Evolutionary conservation across 1,140 invertebrate genomes (phyloP).

Genomic region (Hydropsyche tenuis): DNA sequence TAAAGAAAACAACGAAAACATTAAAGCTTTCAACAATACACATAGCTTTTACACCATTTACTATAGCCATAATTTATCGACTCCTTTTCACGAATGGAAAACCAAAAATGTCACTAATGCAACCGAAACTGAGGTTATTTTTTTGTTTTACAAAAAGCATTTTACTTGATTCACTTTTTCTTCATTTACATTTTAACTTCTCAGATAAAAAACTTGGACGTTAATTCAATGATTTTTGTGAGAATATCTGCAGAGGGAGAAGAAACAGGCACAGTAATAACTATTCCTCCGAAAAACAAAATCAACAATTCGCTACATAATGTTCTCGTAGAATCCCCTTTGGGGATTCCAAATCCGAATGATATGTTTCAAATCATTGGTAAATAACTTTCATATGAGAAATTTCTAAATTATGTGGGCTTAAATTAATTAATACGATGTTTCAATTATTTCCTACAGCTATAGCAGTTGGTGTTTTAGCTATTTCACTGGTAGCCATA

Average conservation of each 20-base stretch:
- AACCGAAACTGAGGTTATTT: slow-evolving; percentile 52
- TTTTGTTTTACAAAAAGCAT: slow-evolving; percentile 4
- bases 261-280: slow-evolving; percentile 52
- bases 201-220: slow-evolving; percentile 42
- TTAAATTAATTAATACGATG: no score
- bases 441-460: no score
- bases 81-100: slow-evolving; percentile 54
- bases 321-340: neutral
- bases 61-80: slow-evolving; percentile 52
- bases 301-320: slow-evolving; percentile 41
- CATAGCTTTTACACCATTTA: slow-evolving; percentile 52
- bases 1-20: neutral
- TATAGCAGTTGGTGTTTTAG: no score
- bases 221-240: slow-evolving; percentile 48
- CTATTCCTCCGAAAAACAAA: slow-evolving; percentile 51
- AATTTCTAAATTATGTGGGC: no score
- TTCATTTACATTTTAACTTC: neutral
- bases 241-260: slow-evolving; percentile 53
- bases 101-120: slow-evolving; percentile 50
- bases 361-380: no score
- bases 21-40: neutral
- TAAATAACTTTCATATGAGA: no score
- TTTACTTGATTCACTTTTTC: neutral
- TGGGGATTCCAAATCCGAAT: no score
- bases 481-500: no score